Evolutionary conservation across 1,140 invertebrate species (phyloP).

Genomic region (Myzus persicae): DNA sequence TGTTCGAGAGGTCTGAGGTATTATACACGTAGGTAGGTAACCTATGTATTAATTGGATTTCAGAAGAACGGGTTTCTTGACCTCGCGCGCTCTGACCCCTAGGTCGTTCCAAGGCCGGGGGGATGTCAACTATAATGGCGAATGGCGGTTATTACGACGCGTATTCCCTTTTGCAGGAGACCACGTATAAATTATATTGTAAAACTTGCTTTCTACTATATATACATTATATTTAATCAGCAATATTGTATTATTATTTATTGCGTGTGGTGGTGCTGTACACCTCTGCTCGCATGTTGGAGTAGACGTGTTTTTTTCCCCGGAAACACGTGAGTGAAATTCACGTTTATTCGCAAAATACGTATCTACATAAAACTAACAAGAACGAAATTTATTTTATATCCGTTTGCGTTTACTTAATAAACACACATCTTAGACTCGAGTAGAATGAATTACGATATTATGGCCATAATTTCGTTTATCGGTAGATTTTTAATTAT

Average conservation of each 20-base stretch:
- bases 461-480: not conserved
- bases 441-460: not conserved
- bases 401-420: not conserved
- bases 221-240: not conserved
- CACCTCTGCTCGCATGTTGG: too few relatives aligned
- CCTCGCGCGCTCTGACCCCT: not conserved
- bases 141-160: not conserved
- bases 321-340: not conserved
- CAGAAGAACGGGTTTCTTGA: constrained; percentile 22
- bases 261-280: not conserved
- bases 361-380: too few relatives aligned
- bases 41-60: not conserved
- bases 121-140: not conserved
- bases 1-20: not conserved
- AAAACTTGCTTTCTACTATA: not conserved
- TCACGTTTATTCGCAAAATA: not conserved
- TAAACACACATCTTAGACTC: not conserved
- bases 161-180: not conserved
- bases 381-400: not conserved
- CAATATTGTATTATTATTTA: not conserved
- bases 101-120: constrained; percentile 28
- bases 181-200: not conserved
- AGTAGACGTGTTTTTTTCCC: not conserved
- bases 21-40: not conserved
- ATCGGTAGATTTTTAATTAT: not conserved